phyloP scores from a whole-genome alignment of 1,140 invertebrate species.

The Hetaerina americana region DNA sequence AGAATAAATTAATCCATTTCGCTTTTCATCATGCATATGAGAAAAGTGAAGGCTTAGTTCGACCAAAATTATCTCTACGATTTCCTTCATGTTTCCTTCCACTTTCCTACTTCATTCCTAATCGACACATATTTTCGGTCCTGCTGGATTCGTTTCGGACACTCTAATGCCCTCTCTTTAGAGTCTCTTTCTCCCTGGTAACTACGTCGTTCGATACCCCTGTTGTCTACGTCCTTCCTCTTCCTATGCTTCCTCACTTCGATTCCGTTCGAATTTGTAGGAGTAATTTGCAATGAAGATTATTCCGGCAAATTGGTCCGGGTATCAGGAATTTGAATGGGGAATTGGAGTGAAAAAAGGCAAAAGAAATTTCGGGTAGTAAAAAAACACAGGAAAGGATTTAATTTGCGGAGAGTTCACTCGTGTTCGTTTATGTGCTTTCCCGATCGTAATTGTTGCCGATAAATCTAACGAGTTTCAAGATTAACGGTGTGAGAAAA shows the following conservation, averaged over 20 bases:
- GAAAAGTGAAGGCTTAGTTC: too few species aligned
- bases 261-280: not conserved
- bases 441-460: not conserved
- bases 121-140: too few species aligned
- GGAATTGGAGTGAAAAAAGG: not conserved
- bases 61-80: too few species aligned
- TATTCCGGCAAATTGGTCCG: not conserved
- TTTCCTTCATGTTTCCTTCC: too few species aligned
- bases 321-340: not conserved
- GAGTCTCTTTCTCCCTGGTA: too few species aligned
- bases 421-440: not conserved
- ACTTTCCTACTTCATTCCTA: too few species aligned
- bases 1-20: too few species aligned
- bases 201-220: not conserved
- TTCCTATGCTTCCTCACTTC: not conserved
- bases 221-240: not conserved
- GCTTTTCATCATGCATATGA: too few species aligned
- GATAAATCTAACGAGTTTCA: not conserved
- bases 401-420: not conserved
- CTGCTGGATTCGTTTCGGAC: too few species aligned
- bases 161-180: too few species aligned
- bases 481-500: not conserved
- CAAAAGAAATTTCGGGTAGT: not conserved
- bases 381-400: not conserved
- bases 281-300: not conserved